These are phyloP conservation scores for Entelurus aequoreus DNA, from an alignment of 2,113 vertebrate species.

Conservation along the genomic window DNA sequence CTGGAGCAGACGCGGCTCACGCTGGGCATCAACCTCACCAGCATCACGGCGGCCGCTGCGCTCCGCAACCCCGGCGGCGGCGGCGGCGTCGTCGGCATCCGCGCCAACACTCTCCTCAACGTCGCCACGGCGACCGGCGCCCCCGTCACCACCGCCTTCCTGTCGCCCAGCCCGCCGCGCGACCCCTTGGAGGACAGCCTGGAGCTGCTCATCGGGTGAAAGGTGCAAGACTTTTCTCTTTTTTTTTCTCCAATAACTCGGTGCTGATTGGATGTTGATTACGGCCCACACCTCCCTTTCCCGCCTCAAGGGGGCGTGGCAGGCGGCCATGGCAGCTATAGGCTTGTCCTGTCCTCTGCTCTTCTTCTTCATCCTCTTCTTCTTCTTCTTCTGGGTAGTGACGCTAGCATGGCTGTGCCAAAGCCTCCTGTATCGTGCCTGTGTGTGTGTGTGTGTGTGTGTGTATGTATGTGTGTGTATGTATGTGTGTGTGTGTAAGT, in stretches of 20 bases:
- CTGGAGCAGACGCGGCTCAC: conserved; percentile 97
- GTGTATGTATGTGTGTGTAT: too few species aligned
- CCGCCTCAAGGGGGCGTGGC: conserved; percentile 32
- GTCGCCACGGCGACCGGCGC: conserved; percentile 74
- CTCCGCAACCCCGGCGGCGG: conserved; percentile 56
- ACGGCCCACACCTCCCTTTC: conserved; percentile 36
- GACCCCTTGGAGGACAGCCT: conserved; percentile 93
- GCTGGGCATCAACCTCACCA: conserved; percentile 97
- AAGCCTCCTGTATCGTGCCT: conserved; percentile 68
- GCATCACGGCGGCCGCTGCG: conserved; percentile 90
- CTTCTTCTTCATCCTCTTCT: conserved; percentile 58
- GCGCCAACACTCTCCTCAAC: conserved; percentile 62
- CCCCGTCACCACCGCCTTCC: conserved; percentile 85
- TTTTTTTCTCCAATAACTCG: conserved; percentile 24
- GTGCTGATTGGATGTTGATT: conserved; percentile 59
- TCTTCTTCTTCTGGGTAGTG: conserved; percentile 61
- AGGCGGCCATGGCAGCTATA: conserved; percentile 61
- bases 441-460: conserved; percentile 22
- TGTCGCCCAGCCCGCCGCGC: conserved; percentile 87
- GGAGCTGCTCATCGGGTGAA: conserved; percentile 84
- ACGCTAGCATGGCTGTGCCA: conserved; percentile 75
- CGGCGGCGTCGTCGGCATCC: conserved; percentile 58
- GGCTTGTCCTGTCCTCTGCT: conserved; percentile 65
- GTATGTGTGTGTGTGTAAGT: too few species aligned
- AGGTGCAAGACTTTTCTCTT: conserved; percentile 8